Conservation (phyloP, 2,888 invertebrate species). For the Chelonus formosanus region DNA sequence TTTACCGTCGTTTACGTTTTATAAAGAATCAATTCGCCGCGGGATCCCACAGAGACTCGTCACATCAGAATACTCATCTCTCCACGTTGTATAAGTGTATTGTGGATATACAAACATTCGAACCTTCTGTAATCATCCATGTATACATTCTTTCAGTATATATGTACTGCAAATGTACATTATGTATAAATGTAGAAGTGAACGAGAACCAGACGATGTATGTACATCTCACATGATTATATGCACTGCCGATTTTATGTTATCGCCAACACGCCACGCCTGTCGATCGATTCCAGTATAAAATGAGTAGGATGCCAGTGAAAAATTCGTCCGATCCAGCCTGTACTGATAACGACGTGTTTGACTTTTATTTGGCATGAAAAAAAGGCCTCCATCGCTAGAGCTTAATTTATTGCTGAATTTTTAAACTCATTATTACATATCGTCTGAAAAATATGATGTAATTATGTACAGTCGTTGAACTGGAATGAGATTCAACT, state of each 20-base stretch:
- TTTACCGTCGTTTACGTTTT: conserved; percentile 37
- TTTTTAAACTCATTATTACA: too few species aligned
- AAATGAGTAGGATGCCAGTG: conserved; percentile 4
- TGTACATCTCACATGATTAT: conserved; percentile 27
- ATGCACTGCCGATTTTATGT: conserved; percentile 28
- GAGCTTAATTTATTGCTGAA: too few species aligned
- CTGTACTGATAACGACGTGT: conserved; percentile 23
- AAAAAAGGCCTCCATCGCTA: not conserved
- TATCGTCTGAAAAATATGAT: too few species aligned
- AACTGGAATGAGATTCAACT: too few species aligned
- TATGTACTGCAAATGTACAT: not conserved
- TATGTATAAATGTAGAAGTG: conserved; percentile 11
- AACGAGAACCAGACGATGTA: conserved; percentile 4
- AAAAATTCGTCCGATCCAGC: conserved; percentile 5
- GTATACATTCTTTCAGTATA: not conserved
- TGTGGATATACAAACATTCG: not conserved
- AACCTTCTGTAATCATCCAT: conserved; percentile 4
- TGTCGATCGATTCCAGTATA: conserved; percentile 21
- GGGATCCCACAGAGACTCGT: conserved; percentile 35
- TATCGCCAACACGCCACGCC: conserved; percentile 31
- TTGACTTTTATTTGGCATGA: not conserved
- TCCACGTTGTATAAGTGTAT: not conserved
- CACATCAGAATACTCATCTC: conserved; percentile 24
- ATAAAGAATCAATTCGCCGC: conserved; percentile 44
- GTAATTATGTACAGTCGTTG: too few species aligned